Evolutionary conservation across 2,888 invertebrate genomes (phyloP).

Genomic region (Drosophila imparisetae): DNA sequence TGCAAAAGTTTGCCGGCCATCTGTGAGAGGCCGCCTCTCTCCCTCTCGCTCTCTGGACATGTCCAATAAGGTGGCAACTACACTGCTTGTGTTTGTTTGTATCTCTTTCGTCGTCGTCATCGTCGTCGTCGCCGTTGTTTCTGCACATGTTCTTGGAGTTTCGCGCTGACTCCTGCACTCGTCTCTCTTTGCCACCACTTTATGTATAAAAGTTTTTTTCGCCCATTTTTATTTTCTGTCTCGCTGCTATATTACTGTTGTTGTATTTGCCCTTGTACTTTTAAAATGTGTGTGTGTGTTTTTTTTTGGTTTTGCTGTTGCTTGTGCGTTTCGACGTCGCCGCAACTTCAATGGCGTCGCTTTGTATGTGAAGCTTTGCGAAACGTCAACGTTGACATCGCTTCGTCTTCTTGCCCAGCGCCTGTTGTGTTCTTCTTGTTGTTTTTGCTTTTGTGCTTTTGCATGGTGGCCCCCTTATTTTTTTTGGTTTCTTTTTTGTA

Average conservation of each 20-base stretch:
- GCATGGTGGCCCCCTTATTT: constrained; percentile 54
- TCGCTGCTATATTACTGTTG: constrained; percentile 56
- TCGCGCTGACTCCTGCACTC: constrained; percentile 46
- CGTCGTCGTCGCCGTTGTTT: constrained; percentile 70
- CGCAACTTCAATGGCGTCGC: constrained; percentile 75
- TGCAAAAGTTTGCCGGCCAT: constrained; percentile 80
- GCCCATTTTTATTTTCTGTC: constrained; percentile 76
- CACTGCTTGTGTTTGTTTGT: constrained; percentile 65
- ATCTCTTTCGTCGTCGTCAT: constrained; percentile 70
- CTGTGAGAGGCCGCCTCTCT: constrained; percentile 49
- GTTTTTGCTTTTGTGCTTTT: constrained; percentile 48
- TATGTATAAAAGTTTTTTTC: constrained; percentile 73
- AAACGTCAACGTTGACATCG: constrained; percentile 72
- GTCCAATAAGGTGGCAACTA: constrained; percentile 53
- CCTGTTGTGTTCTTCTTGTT: constrained; percentile 40
- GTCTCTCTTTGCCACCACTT: constrained; percentile 42
- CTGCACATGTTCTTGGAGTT: constrained; percentile 80
- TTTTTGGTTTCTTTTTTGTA: constrained; percentile 19
- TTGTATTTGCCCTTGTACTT: constrained; percentile 80
- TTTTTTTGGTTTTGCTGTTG: constrained; percentile 40
- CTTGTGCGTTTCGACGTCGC: constrained; percentile 54
- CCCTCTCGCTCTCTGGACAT: constrained; percentile 34
- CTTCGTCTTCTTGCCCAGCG: constrained; percentile 67
- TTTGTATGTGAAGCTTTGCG: constrained; percentile 50
- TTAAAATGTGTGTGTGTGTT: constrained; percentile 54